Percentiles rank a stretch among this genome's conserved stretches.
Conservation (phyloP, 2,797 vertebrate species). For the Synanceia verrucosa region DNA sequence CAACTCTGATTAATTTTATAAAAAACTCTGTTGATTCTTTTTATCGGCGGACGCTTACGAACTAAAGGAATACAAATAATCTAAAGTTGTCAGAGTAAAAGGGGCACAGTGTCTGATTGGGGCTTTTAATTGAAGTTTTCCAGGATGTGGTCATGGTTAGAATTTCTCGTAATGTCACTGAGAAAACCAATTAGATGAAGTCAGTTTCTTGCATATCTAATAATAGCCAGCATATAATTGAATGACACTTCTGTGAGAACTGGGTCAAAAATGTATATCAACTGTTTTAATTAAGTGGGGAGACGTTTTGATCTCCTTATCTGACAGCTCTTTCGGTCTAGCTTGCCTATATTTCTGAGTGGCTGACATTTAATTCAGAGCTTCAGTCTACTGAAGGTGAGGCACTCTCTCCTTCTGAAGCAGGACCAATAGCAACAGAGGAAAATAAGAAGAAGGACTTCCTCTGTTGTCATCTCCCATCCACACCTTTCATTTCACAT, state of each 20-base stretch:
- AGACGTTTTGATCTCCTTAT: background rate
- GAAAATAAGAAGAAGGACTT: background rate
- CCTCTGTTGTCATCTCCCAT: slow-evolving; percentile 15
- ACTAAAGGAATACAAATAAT: too few relatives aligned
- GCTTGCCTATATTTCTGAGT: background rate
- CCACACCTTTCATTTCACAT: slow-evolving; percentile 31
- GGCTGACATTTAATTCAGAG: slow-evolving; percentile 12
- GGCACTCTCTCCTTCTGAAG: slow-evolving; percentile 14
- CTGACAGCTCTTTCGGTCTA: background rate
- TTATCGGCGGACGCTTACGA: too few relatives aligned
- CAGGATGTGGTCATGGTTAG: background rate
- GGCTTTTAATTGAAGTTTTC: too few relatives aligned
- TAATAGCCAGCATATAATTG: background rate
- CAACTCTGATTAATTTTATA: too few relatives aligned
- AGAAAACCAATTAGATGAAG: background rate
- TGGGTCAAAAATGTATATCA: background rate
- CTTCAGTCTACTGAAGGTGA: slow-evolving; percentile 15
- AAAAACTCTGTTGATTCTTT: too few relatives aligned
- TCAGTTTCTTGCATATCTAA: background rate
- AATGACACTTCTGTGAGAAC: background rate
- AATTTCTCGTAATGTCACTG: too few relatives aligned
- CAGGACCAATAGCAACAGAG: slow-evolving; percentile 21
- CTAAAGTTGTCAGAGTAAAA: too few relatives aligned
- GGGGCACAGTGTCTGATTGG: too few relatives aligned
- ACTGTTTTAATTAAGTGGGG: background rate